Conservation (phyloP, 2,113 vertebrate species). For the Tinamus guttatus region DNA sequence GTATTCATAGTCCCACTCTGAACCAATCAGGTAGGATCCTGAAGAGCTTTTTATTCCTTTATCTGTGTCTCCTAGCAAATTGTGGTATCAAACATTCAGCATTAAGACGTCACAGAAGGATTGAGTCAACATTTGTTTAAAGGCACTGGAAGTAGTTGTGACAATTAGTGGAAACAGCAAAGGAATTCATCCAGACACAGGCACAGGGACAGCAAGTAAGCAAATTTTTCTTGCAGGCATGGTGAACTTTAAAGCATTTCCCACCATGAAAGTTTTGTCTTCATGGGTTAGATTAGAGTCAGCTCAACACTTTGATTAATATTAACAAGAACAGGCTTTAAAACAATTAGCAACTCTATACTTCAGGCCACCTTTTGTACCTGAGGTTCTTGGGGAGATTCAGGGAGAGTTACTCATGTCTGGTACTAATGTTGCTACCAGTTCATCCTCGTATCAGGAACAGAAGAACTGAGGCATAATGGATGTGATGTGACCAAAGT, state of each 20-base stretch:
- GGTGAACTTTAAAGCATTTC: conserved; percentile 61
- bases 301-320: conserved; percentile 34
- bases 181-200: neutral
- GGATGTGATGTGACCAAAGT: neutral
- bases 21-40: neutral
- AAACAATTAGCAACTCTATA: conserved; percentile 29
- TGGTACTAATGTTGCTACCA: neutral
- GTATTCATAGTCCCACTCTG: neutral
- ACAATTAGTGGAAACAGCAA: conserved; percentile 55
- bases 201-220: neutral
- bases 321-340: neutral
- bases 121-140: conserved; percentile 60
- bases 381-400: neutral
- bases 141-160: conserved; percentile 34
- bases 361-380: neutral
- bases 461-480: neutral
- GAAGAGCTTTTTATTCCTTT: neutral
- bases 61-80: conserved; percentile 36
- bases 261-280: conserved; percentile 4
- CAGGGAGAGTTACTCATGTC: neutral
- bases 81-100: neutral
- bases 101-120: conserved; percentile 53
- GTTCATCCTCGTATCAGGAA: rapidly evolving
- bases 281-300: conserved; percentile 26
- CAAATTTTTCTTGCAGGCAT: conserved; percentile 14